A percentile compares a stretch with the other conserved stretches of the same genome.
Evolutionary conservation across 2,113 vertebrate genomes (phyloP).

Genomic region (Atrichornis clamosus): DNA sequence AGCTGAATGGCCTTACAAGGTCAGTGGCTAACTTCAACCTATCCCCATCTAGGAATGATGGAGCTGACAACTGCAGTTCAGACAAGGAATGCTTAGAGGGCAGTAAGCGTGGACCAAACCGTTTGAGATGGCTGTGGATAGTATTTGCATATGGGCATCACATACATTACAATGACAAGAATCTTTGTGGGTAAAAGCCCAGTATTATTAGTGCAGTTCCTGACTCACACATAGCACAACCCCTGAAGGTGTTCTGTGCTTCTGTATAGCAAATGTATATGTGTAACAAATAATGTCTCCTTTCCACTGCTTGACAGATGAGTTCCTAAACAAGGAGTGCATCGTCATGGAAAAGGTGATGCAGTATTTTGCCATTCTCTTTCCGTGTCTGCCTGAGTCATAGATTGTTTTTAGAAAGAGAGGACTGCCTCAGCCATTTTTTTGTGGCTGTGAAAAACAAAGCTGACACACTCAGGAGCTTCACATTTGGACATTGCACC

Average conservation of each 20-base stretch:
- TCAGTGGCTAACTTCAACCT: neutral
- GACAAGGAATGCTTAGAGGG: neutral
- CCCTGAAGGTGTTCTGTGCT: neutral
- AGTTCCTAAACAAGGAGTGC: neutral
- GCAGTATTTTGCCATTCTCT: neutral
- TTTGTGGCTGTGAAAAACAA: neutral
- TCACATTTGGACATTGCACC: rapidly evolving
- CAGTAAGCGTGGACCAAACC: neutral
- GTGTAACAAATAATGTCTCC: neutral
- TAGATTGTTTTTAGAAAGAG: neutral
- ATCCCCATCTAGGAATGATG: rapidly evolving
- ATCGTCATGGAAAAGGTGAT: neutral
- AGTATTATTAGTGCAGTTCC: neutral
- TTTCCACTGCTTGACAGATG: neutral
- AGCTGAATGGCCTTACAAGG: neutral
- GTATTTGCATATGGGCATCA: neutral
- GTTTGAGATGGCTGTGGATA: neutral
- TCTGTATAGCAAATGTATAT: neutral
- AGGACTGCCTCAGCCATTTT: neutral
- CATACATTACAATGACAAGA: neutral
- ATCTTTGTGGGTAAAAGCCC: neutral
- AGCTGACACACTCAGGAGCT: neutral
- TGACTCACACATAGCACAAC: neutral
- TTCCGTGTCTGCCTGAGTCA: neutral
- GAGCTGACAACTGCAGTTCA: neutral